Base-by-base conservation (phyloP, 2,888 invertebrate genomes). In the Thereva unica region DNA sequence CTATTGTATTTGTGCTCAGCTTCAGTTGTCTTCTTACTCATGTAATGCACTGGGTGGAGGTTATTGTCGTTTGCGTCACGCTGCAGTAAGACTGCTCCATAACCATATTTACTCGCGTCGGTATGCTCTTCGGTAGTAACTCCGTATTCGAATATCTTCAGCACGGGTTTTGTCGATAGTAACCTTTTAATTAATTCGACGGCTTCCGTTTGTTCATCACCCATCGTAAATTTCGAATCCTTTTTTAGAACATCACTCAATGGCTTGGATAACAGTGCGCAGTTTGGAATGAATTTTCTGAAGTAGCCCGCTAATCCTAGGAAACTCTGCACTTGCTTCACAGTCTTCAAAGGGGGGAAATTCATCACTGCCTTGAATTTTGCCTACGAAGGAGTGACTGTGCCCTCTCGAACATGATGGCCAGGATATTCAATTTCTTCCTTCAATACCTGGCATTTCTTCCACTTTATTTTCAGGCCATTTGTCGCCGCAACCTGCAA, bases 291-390 rank as follows among this genome's bases (percentile, higher is more conserved):
- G 66, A 74, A 75, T 41, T 71, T 73, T 12, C 75, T 50, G 52
- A 76, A 76, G 50, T 73, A 74, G 5, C 73, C 72, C 4, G 73
- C 72, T 52, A 77, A 55, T 0, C 76, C 76, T 5, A 76, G 49
- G 64, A 76, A 76, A 61, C 74, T 73, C 37, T 73, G 68, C 1
- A 76, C 54, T 52, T 75, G 71, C 35, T 75, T 74, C 1, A 72
- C 49, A 53, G 71, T 73, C 35, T 40, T 59, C 7, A 75, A 75
- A 4, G 56, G 63, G 5, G 72, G 74, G 64, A 73, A 77, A 1
- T 71, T 69, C 10, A 57, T 7, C 5, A 77, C 71, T 0, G 73
- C 73, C 50, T 64, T 41, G n/a, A 68, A 71, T 68, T 76, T 76
- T 6, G 53, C 47, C 7, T 59, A 63, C 9, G 73, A 72, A 34